These are phyloP conservation scores for Amyelois transitella DNA, from an alignment of 1,140 invertebrate genomes.

Conservation along the genomic window DNA sequence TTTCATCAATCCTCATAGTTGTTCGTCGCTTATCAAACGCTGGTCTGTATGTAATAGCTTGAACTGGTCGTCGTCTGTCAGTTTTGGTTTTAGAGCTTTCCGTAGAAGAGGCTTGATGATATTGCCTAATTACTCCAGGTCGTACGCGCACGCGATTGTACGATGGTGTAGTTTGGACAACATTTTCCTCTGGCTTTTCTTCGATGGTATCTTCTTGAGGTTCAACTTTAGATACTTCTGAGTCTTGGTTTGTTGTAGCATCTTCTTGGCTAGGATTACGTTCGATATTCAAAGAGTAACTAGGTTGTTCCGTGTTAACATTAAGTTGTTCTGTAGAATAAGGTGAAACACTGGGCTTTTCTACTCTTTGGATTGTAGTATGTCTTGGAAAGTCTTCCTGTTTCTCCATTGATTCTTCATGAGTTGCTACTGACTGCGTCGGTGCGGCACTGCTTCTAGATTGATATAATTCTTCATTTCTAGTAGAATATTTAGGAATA, in stretches of 20 bases:
- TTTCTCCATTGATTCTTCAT: slow-evolving; percentile 32
- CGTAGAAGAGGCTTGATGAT: slow-evolving; percentile 47
- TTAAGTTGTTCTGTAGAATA: slow-evolving; percentile 25
- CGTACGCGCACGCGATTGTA: slow-evolving; percentile 63
- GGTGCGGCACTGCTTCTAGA: slow-evolving; percentile 35
- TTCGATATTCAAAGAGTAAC: slow-evolving; percentile 25
- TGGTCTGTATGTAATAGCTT: slow-evolving; percentile 66
- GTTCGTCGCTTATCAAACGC: slow-evolving; percentile 62
- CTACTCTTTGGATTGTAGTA: slow-evolving; percentile 28
- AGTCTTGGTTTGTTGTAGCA: slow-evolving; percentile 18
- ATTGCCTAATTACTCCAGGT: slow-evolving; percentile 57
- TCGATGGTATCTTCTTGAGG: slow-evolving; percentile 29
- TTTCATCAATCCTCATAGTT: slow-evolving; percentile 73
- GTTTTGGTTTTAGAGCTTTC: slow-evolving; percentile 42
- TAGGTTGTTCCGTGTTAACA: slow-evolving; percentile 26
- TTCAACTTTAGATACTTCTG: slow-evolving; percentile 27
- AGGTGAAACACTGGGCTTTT: slow-evolving; percentile 20
- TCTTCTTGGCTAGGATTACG: slow-evolving; percentile 29
- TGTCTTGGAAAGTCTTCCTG: slow-evolving; percentile 27
- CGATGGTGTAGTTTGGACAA: slow-evolving; percentile 60
- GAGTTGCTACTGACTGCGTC: slow-evolving; percentile 21
- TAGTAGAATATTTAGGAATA: slow-evolving; percentile 25
- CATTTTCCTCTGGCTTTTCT: slow-evolving; percentile 42
- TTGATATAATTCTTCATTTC: slow-evolving; percentile 41
- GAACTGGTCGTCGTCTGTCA: slow-evolving; percentile 42